Base-by-base conservation (phyloP, 2,113 vertebrate species). In the Charadrius vociferus region DNA sequence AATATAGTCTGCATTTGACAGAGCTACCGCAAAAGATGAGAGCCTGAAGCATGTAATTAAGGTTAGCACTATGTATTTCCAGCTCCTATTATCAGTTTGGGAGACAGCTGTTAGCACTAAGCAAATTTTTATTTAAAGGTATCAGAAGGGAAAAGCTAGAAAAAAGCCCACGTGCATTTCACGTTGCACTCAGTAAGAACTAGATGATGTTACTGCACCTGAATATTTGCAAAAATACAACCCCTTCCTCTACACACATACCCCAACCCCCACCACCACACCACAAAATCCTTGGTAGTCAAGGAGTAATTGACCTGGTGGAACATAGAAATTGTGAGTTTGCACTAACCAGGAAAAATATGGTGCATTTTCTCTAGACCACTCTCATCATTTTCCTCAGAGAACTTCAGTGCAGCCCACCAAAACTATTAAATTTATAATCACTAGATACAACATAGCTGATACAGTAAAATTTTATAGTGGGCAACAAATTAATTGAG, bases 21-120 rank as follows among this genome's bases (percentile, higher is more conserved):
- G 74, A 85, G 36, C 27, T 93, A 29, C 9, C 65, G 74, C 56
- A 80, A 72, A 87, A 91, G 36, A 93, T 45, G 39, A 90, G 77
- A 95, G 70, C 61, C 74, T 65, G 43, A 73, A 96, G 78, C 78
- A 62, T 58, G 27, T 62, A 90, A 92, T 90, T 95, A 91, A 88
- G 59, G 53, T 71, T 86, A 93, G 45, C 50, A 37, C 22, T 86
- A 49, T 17, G 26, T 73, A 82, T 77, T 96, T 94, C 66, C 24
- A 88, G 32, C 7, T 91, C 66, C 49, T 89, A 17, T 52, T 81
- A 93, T 72, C 36, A 72, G 47, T 53, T 74, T 83, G 86, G 37
- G 52, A 93, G 71, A 53, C 61, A 90, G 39, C 30, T 80, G 56
- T 49, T 93, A 94, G 62, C 37, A 68, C 26, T 36, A 50, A 71